Evolutionary conservation across 2,888 invertebrate genomes (phyloP), one percentile per base, ranked within the genome.

Genomic region (Octonoba sinensis): DNA sequence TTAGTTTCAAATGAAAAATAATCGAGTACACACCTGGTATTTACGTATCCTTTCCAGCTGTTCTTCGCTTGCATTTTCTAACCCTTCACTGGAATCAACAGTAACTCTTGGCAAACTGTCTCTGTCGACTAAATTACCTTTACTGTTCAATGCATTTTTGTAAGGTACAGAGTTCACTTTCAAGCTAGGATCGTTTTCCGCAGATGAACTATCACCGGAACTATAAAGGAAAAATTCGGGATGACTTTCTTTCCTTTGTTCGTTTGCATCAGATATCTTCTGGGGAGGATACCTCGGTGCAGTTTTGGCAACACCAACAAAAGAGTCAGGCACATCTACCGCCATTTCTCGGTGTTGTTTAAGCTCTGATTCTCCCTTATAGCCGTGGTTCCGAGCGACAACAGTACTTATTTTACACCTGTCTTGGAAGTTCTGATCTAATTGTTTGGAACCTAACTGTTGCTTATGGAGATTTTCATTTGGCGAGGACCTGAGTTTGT

Each of bases 241-340:
- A 59, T 62, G 74, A n/a, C 47, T 27, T 13, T 82, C 75, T 20
- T 57, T 70, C 12, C 54, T 47, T n/a, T 36, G 59, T 44, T 62
- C 44, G 49, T 24, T n/a, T 15, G 36, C 27, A 57, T 70, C 81
- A n/a, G 64, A 44, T 18, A 83, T 72, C 70, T 85, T 85, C 8
- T 86, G 86, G 22, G 87, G 86, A 12, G 89, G 89, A 79, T 95
- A 96, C 87, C 95, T 92, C 54, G 96, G 96, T 59, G 96, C 95
- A 85, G 95, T 95, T 90, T 96, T 96, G 90, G 94, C 94, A 87
- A 94, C 91, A 86, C 94, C 95, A 87, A 96, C 93, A 91, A 96
- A 96, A 87, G 93, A 94, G 89, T 96, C 96, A 88, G 98, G 98
- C 87, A 97, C 97, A 91, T 98, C 98, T 89, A 98, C 97, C 89